phyloP scores from a whole-genome alignment of 92 coral and sea anemone species.

The Pocillopora meandrina region DNA sequence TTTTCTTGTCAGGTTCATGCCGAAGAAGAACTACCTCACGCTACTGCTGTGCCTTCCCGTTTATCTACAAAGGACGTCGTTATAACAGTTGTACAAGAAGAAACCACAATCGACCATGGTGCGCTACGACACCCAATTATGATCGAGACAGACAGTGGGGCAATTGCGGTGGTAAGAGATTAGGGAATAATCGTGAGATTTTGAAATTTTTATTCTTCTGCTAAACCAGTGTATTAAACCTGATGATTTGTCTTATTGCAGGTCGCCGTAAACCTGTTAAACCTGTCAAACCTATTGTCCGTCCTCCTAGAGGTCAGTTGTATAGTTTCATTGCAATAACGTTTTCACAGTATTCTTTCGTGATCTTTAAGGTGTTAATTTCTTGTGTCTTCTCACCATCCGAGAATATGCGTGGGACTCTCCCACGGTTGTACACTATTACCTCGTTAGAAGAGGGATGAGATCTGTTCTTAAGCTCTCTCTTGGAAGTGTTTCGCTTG shows the following conservation, averaged over 20 bases:
- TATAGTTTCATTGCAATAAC: background rate
- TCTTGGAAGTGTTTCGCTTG: too few relatives aligned
- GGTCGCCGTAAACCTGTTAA: conserved; percentile 25
- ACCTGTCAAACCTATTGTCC: conserved; percentile 16
- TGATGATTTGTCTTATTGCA: background rate
- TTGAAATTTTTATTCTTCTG: background rate
- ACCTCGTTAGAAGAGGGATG: too few relatives aligned
- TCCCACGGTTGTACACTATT: too few relatives aligned
- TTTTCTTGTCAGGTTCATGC: conserved; percentile 25
- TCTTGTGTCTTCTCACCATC: background rate
- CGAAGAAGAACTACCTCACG: conserved; percentile 35
- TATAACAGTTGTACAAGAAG: conserved; percentile 37
- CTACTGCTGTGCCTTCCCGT: conserved; percentile 40
- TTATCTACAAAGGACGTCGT: conserved; percentile 34
- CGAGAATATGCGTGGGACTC: too few relatives aligned
- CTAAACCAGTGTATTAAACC: background rate
- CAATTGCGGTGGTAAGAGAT: conserved; percentile 33
- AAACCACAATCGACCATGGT: conserved; percentile 27
- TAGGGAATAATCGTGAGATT: background rate
- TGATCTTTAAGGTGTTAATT: background rate
- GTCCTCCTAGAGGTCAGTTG: conserved; percentile 37
- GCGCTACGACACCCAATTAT: conserved; percentile 40
- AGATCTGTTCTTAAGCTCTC: too few relatives aligned
- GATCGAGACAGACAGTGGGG: conserved; percentile 49
- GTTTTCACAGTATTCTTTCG: background rate